Evolutionary conservation across 1,140 invertebrate genomes (phyloP).

Genomic region (Paracyclopina nana): DNA sequence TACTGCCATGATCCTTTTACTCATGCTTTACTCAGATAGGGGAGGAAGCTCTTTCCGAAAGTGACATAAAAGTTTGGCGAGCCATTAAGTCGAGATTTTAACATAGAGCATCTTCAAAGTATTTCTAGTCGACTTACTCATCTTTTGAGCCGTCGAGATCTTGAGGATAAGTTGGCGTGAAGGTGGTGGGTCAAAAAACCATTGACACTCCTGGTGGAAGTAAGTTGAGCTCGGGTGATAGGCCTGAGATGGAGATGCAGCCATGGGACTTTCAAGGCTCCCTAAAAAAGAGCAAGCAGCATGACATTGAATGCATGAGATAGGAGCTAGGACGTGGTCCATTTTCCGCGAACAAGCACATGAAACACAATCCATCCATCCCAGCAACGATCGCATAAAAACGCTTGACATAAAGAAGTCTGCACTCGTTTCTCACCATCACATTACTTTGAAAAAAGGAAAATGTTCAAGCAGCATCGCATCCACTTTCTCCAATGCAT

Average conservation of each 20-base stretch:
- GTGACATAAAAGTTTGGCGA: no score
- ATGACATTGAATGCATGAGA: neutral
- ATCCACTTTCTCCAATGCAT: no score
- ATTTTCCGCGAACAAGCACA: neutral
- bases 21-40: no score
- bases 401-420: no score
- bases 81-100: neutral
- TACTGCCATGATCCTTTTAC: no score
- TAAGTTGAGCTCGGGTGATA: neutral
- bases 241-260: neutral
- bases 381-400: no score
- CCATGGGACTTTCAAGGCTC: neutral
- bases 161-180: neutral
- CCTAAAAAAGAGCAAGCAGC: neutral
- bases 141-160: neutral
- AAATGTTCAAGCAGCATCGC: no score
- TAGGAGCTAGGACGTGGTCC: neutral
- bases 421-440: no score
- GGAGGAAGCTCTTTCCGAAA: no score
- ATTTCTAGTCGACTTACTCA: neutral
- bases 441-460: no score
- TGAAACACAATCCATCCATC: neutral
- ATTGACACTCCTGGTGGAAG: conserved; percentile 1
- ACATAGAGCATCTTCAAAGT: neutral
- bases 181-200: neutral